Base-by-base conservation (phyloP, 2,888 invertebrate species). In the Peribatodes rhomboidaria region DNA sequence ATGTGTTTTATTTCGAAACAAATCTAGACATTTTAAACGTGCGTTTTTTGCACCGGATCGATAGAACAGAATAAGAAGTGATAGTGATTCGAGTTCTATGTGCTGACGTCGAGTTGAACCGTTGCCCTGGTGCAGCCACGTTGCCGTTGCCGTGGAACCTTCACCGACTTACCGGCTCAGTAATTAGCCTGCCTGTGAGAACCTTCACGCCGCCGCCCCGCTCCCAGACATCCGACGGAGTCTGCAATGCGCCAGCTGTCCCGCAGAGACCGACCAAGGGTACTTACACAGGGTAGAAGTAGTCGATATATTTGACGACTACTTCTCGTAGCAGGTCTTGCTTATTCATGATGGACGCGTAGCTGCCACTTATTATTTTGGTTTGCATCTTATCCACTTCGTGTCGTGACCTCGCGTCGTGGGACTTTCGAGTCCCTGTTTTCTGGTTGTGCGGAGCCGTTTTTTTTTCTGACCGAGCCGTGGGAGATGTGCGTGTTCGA, bases 221-320 rank as follows among this genome's bases (percentile, higher is more conserved):
- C 74, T 75, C 65, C 71, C 69, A 67, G 70, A 68, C 67, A 69
- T 67, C 65, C 63, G 64, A 63, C 68, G 13, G 54, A 70, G 79
- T 68, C 89, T 82, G 89, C 89, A 90, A 81, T 88, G 89, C 88
- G 87, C 71, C 72, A 72, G 68, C 63, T 61, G 69, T 72, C 65
- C 76, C 68, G 67, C 65, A 68, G 55, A 54, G 64, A 46, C 39
- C 44, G 61, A 58, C 46, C 50, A 47, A 58, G 73, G 76, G 80
- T 90, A 95, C 95, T 95, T 86, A 95, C 95, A 95, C 94, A 78
- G 95, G 95, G 82, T 95, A 94, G 90, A 95, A 95, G 88, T 95
- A 95, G 92, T 95, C 95, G 80, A 95, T 95, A 89, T 95, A 95
- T 87, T 95, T 95, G 89, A 95, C 94, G 82, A 95, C 95, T 74